Conservation (phyloP, 2,797 vertebrate genomes). For the Erpetoichthys calabaricus region DNA sequence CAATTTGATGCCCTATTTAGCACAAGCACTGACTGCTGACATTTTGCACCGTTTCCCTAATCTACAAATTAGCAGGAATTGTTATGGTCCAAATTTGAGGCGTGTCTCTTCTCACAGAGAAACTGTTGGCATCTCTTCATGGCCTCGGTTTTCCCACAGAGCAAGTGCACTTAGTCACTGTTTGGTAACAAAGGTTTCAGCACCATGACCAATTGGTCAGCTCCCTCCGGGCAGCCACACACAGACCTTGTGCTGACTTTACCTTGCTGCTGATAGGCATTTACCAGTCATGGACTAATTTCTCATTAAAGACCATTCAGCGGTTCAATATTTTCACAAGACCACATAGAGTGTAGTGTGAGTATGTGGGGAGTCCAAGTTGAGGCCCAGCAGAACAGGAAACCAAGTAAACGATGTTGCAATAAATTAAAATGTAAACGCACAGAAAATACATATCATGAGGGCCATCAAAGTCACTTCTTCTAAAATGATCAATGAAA, state of each 20-base stretch:
- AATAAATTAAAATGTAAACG: constrained; percentile 1
- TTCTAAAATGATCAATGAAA: too few relatives aligned
- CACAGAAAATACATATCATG: not conserved
- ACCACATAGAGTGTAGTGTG: constrained; percentile 63
- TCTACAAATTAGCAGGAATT: constrained; percentile 84
- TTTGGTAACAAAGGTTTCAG: constrained; percentile 66
- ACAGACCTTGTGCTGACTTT: constrained; percentile 52
- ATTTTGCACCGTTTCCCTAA: constrained; percentile 66
- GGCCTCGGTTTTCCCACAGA: constrained; percentile 71
- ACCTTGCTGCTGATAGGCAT: constrained; percentile 61
- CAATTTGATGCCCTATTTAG: constrained; percentile 81
- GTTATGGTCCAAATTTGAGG: constrained; percentile 75
- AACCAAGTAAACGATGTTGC: constrained; percentile 14
- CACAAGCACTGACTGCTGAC: constrained; percentile 68
- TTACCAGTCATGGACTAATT: constrained; percentile 82
- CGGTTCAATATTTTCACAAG: constrained; percentile 65
- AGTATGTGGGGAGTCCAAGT: constrained; percentile 11
- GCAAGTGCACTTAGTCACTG: constrained; percentile 47
- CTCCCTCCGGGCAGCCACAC: constrained; percentile 65
- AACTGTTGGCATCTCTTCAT: constrained; percentile 52
- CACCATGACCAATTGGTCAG: constrained; percentile 73
- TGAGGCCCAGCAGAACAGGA: constrained; percentile 17
- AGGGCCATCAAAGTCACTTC: too few relatives aligned
- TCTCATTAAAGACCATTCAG: constrained; percentile 68
- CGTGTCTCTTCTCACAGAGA: constrained; percentile 56